phyloP scores from a whole-genome alignment of 2,888 invertebrate genomes.

The Drosophila subquinaria region DNA sequence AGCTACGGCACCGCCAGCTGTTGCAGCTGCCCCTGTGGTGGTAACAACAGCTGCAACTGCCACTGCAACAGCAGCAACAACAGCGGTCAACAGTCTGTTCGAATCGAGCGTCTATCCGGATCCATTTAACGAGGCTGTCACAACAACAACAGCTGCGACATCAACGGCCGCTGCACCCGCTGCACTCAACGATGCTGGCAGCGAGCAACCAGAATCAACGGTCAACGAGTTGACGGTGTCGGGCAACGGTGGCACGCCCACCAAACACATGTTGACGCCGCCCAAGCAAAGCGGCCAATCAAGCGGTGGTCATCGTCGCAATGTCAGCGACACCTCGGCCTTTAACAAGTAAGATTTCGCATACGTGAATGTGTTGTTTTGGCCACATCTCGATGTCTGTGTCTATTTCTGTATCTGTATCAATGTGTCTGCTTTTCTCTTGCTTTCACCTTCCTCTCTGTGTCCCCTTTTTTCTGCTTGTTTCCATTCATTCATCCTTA shows the following conservation, averaged over 20 bases:
- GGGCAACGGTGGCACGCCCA: constrained; percentile 70
- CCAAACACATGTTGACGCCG: constrained; percentile 82
- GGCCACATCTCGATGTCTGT: constrained; percentile 39
- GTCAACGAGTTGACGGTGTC: constrained; percentile 36
- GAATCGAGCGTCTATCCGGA: constrained; percentile 89
- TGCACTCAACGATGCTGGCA: constrained; percentile 37
- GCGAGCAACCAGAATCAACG: constrained; percentile 34
- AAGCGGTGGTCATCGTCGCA: constrained; percentile 89
- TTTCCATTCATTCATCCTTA: constrained; percentile 32
- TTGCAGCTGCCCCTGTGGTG: constrained; percentile 50
- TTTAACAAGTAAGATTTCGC: constrained; percentile 89
- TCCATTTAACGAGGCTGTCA: constrained; percentile 88
- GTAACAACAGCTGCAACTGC: constrained; percentile 85
- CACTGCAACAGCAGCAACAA: constrained; percentile 43
- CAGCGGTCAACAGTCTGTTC: constrained; percentile 88
- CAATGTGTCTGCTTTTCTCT: constrained; percentile 67
- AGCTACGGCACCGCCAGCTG: constrained; percentile 28
- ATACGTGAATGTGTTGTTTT: constrained; percentile 5
- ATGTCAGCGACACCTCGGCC: constrained; percentile 94
- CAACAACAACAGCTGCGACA: constrained; percentile 38
- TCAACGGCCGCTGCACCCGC: constrained; percentile 8
- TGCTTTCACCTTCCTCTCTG: constrained; percentile 46
- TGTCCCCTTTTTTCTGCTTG: constrained; percentile 41
- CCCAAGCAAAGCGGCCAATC: constrained; percentile 69
- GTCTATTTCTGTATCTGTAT: constrained; percentile 64